Evolutionary conservation across 53 echinoderm and acorn worm species (phyloP), one percentile per base, ranked within the genome.

Genomic region (Echinarachnius parma): DNA sequence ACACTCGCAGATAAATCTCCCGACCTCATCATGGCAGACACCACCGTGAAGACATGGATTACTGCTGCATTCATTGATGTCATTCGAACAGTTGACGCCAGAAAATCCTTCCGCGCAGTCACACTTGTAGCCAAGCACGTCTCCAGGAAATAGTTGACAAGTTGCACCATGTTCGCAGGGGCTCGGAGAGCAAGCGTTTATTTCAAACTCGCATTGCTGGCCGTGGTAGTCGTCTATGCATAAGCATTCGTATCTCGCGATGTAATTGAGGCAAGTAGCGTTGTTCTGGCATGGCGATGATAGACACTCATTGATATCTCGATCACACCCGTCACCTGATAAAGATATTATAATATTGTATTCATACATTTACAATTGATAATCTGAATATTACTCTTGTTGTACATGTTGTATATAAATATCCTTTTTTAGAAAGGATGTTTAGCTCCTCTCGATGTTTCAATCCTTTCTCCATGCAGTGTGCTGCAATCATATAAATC

Each of bases 291-390:
- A 68, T 1, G 52, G 68, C 29, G 21, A 4, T 1, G 48, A 48
- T 13, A 34, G 28, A 79, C 85, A 84, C 18, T 84, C 85, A 21
- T 80, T 37, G 23, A 72, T 79, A 30, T 84, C 71, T 24, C 72
- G 24, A 44, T 84, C 85, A 46, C 85, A 84, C 19, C 54, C 57
- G 1, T 61, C 25, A 18, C 85, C 85, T 84, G 56, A 23, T n/a
- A n/a, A n/a, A n/a, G n/a, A n/a, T n/a, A n/a, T n/a, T n/a, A n/a
- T n/a, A n/a, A n/a, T n/a, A n/a, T n/a, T n/a, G n/a, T n/a, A n/a
- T n/a, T n/a, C n/a, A n/a, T n/a, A n/a, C n/a, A n/a, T n/a, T n/a
- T n/a, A n/a, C n/a, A n/a, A n/a, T n/a, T n/a, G n/a, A n/a, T n/a
- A n/a, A n/a, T n/a, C n/a, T n/a, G n/a, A n/a, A n/a, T n/a, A n/a